Conservation (phyloP, 2,888 invertebrate species). For the Drosophila austrosaltans region DNA sequence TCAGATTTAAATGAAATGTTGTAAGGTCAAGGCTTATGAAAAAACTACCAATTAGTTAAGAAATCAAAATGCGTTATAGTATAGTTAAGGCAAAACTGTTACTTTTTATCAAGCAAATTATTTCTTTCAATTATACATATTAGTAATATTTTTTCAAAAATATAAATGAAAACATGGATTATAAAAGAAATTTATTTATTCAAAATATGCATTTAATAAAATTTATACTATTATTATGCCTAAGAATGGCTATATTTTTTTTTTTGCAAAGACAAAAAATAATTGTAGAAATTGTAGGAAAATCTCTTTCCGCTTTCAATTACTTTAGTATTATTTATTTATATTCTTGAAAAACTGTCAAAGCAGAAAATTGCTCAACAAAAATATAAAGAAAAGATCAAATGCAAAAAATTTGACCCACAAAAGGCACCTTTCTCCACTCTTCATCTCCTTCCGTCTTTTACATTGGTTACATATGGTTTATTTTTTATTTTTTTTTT, state of each 20-base stretch:
- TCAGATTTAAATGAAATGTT: neutral
- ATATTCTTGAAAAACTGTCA: neutral
- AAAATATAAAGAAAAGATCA: constrained; percentile 25
- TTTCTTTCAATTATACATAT: too few species aligned
- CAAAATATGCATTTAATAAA: too few species aligned
- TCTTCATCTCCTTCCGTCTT: neutral
- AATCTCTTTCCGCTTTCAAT: neutral
- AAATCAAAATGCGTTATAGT: neutral
- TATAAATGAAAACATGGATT: too few species aligned
- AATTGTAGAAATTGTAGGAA: too few species aligned
- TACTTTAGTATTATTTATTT: neutral
- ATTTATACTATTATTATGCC: too few species aligned
- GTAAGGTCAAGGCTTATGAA: neutral
- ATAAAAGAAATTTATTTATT: too few species aligned
- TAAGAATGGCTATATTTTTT: too few species aligned
- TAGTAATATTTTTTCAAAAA: too few species aligned
- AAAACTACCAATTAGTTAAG: neutral
- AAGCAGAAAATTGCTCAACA: constrained; percentile 48
- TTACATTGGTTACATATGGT: constrained; percentile 19
- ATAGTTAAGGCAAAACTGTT: too few species aligned
- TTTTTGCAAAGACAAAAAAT: too few species aligned
- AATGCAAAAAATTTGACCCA: constrained; percentile 52
- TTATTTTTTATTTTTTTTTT: constrained; percentile 11
- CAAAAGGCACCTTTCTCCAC: constrained; percentile 12
- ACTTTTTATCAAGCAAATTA: too few species aligned